phyloP scores from a whole-genome alignment of 2,797 vertebrate genomes.

The Caiman crocodilus region DNA sequence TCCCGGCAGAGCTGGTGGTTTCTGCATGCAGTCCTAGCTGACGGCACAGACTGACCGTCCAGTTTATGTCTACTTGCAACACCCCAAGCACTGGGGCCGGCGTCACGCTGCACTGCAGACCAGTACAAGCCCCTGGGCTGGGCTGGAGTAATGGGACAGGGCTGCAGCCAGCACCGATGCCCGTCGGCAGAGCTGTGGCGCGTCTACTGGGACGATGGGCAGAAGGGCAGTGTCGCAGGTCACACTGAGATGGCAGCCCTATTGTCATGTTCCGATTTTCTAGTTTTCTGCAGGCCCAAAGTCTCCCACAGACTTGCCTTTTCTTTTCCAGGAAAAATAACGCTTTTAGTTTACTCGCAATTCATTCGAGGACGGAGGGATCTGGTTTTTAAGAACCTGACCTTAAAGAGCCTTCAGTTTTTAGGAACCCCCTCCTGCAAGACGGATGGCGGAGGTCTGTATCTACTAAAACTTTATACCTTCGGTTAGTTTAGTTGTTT shows the following conservation, averaged over 20 bases:
- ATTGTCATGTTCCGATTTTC: neutral
- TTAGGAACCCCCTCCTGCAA: neutral
- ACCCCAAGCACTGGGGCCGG: too few species aligned
- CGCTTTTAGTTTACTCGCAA: neutral
- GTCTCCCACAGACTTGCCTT: neutral
- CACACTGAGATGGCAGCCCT: neutral
- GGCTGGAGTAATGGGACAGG: neutral
- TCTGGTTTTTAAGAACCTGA: accelerated
- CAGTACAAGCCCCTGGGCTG: neutral
- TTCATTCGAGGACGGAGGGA: neutral
- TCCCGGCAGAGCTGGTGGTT: neutral
- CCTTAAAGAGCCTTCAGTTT: accelerated
- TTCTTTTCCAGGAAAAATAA: too few species aligned
- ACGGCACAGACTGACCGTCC: neutral
- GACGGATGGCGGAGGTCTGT: accelerated
- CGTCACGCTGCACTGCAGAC: neutral
- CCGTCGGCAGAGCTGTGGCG: accelerated
- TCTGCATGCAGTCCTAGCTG: neutral
- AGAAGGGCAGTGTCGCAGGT: neutral
- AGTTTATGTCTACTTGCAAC: neutral
- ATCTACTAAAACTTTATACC: accelerated
- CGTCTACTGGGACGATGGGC: accelerated
- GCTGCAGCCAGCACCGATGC: neutral
- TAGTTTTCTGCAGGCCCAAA: neutral
- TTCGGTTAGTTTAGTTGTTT: neutral